Percentiles rank a stretch among this genome's conserved stretches.
phyloP scores from a whole-genome alignment of 2,113 vertebrate genomes.

The Egretta garzetta region DNA sequence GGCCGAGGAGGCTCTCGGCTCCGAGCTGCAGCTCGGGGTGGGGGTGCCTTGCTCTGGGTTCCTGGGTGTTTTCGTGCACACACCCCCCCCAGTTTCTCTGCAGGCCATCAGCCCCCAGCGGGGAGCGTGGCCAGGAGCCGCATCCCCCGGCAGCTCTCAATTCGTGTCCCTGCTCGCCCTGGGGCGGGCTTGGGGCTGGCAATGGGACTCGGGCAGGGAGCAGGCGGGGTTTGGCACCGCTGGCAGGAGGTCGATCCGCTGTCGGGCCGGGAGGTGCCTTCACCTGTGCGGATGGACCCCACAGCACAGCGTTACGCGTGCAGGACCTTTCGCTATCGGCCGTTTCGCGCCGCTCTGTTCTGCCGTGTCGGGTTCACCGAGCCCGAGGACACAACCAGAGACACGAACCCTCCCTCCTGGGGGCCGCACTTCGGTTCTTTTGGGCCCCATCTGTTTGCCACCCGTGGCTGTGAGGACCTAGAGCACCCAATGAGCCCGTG shows the following conservation, averaged over 20 bases:
- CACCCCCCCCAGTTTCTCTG: neutral
- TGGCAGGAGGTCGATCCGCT: neutral
- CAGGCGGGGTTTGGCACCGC: neutral
- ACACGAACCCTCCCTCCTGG: accelerated
- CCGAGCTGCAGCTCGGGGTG: neutral
- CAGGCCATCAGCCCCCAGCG: neutral
- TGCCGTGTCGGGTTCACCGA: accelerated
- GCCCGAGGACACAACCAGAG: neutral
- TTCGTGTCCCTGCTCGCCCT: neutral
- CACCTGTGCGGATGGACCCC: neutral
- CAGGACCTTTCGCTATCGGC: neutral
- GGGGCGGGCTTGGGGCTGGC: neutral
- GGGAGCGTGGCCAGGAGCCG: neutral
- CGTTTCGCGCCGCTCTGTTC: accelerated
- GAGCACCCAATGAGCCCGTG: accelerated
- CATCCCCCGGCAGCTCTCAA: neutral
- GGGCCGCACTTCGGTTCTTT: neutral
- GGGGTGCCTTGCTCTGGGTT: neutral
- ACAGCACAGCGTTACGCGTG: accelerated
- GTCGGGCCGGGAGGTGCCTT: accelerated
- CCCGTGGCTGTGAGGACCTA: neutral
- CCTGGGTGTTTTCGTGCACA: neutral
- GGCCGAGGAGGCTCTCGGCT: neutral
- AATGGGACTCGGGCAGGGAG: neutral
- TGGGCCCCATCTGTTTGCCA: neutral